These are phyloP conservation scores for Mycteria americana DNA, from an alignment of 2,797 vertebrate species.

Conservation along the genomic window DNA sequence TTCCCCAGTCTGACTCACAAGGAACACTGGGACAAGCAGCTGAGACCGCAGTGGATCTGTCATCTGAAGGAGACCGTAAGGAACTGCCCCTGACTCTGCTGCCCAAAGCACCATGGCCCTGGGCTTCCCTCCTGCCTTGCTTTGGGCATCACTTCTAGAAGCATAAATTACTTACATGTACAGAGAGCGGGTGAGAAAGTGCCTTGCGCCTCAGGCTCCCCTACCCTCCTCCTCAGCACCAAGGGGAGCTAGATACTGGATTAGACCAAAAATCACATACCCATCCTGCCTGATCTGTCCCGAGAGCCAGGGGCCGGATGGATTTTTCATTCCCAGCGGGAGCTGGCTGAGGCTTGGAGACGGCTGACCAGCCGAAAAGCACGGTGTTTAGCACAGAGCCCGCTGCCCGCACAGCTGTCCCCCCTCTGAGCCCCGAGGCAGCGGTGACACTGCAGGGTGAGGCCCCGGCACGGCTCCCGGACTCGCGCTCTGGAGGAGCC, in stretches of 20 bases:
- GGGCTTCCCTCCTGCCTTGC: background rate
- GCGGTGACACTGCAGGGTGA: rapidly evolving
- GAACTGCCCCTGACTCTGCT: background rate
- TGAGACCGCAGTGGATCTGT: background rate
- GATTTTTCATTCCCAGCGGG: background rate
- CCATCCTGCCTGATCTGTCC: background rate
- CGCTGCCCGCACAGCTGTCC: background rate
- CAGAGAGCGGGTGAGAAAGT: background rate
- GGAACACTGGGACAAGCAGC: background rate
- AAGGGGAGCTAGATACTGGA: background rate
- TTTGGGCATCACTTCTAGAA: background rate
- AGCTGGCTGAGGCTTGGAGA: background rate
- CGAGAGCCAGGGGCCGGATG: background rate
- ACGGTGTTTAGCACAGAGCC: background rate
- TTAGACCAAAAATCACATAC: background rate
- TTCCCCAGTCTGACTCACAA: background rate
- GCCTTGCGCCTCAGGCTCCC: background rate
- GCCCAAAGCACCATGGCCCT: background rate
- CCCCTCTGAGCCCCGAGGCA: background rate
- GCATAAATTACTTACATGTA: rapidly evolving
- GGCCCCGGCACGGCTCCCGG: rapidly evolving
- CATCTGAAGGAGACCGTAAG: background rate
- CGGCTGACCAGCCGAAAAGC: rapidly evolving
- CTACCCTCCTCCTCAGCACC: background rate
- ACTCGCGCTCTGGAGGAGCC: background rate